Conservation (phyloP, 2,113 vertebrate species). For the Neogobius melanostomus region DNA sequence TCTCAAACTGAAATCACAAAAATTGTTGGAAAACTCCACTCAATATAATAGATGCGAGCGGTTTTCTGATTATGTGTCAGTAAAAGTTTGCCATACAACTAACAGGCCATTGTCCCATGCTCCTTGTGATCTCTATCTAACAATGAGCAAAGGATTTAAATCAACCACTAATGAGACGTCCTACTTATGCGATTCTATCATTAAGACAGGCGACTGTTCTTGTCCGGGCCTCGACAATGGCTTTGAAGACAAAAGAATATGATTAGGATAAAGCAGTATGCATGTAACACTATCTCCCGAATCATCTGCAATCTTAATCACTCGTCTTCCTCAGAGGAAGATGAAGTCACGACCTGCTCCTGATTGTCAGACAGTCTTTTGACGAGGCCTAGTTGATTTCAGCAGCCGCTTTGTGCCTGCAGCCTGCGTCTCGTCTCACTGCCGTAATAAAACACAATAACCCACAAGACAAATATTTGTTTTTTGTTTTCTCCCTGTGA, state of each 20-base stretch:
- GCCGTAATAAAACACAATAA: constrained; percentile 71
- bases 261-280: constrained; percentile 36
- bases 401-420: constrained; percentile 56
- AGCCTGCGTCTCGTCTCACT: constrained; percentile 57
- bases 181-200: constrained; percentile 17
- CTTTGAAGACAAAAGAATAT: constrained; percentile 27
- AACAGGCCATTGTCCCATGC: no score
- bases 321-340: constrained; percentile 56
- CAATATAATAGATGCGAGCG: no score
- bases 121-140: no score
- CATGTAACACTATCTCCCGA: constrained; percentile 47
- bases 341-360: constrained; percentile 46
- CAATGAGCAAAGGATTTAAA: constrained; percentile 16
- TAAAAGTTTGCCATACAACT: no score
- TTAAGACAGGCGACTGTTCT: background rate
- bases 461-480: constrained; percentile 76
- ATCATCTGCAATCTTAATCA: constrained; percentile 62
- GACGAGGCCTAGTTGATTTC: constrained; percentile 49
- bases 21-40: no score
- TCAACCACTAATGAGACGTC: constrained; percentile 13
- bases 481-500: constrained; percentile 61
- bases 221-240: constrained; percentile 23
- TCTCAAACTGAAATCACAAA: no score
- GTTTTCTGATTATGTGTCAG: no score
- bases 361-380: constrained; percentile 35